Conservation (phyloP, 1,140 invertebrate species). For the Nylanderia fulva region DNA sequence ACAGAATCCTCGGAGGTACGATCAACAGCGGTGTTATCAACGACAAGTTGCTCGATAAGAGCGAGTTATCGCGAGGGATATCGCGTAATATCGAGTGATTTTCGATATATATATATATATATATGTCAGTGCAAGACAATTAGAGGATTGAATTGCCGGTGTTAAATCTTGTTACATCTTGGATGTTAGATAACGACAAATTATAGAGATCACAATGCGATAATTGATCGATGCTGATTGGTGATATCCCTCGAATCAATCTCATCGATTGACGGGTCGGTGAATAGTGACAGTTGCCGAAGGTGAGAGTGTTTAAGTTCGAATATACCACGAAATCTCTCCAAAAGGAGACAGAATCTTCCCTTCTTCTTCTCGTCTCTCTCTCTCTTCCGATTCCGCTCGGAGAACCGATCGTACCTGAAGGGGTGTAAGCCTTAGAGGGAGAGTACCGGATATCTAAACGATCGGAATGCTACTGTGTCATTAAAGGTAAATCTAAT, state of each 20-base stretch:
- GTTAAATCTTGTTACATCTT: conserved; percentile 6
- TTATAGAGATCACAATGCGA: too few species aligned
- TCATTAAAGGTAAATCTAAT: conserved; percentile 78
- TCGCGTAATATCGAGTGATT: conserved; percentile 13
- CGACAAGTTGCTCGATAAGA: conserved; percentile 1
- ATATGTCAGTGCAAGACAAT: conserved; percentile 34
- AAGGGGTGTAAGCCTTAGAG: too few species aligned
- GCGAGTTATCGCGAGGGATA: background rate
- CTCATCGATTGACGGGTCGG: conserved; percentile 62
- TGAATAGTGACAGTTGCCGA: conserved; percentile 78
- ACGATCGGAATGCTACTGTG: conserved; percentile 78
- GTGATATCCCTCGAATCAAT: conserved; percentile 54
- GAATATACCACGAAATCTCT: background rate
- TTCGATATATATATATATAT: too few species aligned
- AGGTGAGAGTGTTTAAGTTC: conserved; percentile 78
- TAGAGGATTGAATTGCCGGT: conserved; percentile 1
- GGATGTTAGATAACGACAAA: conserved; percentile 4
- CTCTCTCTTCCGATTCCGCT: conserved; percentile 55
- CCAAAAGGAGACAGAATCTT: conserved; percentile 7
- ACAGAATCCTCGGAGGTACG: conserved; percentile 26
- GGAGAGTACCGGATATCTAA: conserved; percentile 66
- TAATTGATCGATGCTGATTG: conserved; percentile 60
- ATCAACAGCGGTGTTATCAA: conserved; percentile 2
- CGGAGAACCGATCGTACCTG: conserved; percentile 43
- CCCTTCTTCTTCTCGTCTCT: conserved; percentile 49